A percentile compares a stretch with the other conserved stretches of the same genome.
These are phyloP conservation scores for Clepsis dumicolana DNA, from an alignment of 2,888 invertebrate species.

Conservation along the genomic window DNA sequence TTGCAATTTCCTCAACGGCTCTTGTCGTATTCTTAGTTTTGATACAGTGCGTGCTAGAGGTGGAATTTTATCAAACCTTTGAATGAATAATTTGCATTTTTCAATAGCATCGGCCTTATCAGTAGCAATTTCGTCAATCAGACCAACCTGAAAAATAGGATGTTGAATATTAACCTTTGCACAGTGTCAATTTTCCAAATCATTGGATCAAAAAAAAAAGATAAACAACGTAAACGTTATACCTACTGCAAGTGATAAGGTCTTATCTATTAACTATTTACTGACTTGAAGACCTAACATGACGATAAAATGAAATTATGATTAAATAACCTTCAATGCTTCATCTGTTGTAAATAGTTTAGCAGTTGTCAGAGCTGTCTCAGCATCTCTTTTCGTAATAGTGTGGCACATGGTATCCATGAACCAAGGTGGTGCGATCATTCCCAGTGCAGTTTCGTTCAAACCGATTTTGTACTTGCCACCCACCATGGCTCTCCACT, in stretches of 20 bases:
- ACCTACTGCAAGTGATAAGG: neutral
- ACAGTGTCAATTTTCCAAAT: neutral
- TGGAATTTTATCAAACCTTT: slow-evolving; percentile 88
- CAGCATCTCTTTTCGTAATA: slow-evolving; percentile 89
- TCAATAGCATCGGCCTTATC: slow-evolving; percentile 89
- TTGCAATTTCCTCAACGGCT: slow-evolving; percentile 81
- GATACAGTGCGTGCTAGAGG: slow-evolving; percentile 85
- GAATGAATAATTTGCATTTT: slow-evolving; percentile 89
- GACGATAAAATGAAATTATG: neutral
- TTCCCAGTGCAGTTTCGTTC: slow-evolving; percentile 94
- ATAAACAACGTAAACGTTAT: slow-evolving; percentile 1
- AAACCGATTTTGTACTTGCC: slow-evolving; percentile 93
- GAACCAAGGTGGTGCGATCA: slow-evolving; percentile 92
- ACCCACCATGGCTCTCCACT: slow-evolving; percentile 93
- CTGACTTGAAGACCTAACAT: neutral
- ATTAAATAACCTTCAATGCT: slow-evolving; percentile 85
- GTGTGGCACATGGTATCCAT: slow-evolving; percentile 87
- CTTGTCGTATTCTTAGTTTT: slow-evolving; percentile 83
- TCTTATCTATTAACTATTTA: neutral
- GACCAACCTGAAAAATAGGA: slow-evolving; percentile 82
- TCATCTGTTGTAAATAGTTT: slow-evolving; percentile 91
- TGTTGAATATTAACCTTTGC: neutral
- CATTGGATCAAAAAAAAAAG: neutral
- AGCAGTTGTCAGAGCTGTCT: slow-evolving; percentile 91
- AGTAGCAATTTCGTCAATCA: slow-evolving; percentile 91